Base-by-base conservation (phyloP, 1,140 invertebrate species). In the Drosophila erecta region DNA sequence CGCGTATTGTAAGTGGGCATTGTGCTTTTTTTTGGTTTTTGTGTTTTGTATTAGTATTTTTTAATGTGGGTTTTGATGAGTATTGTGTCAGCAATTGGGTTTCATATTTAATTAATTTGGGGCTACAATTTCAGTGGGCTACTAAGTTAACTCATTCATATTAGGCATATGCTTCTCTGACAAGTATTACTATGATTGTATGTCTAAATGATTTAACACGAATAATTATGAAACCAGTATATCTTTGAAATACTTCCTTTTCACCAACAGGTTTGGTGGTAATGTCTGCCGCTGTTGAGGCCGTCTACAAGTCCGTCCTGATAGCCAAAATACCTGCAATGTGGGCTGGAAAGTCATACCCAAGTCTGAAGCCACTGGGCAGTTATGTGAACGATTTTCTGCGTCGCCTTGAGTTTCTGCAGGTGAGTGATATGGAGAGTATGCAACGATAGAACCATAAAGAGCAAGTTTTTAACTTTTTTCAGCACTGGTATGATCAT, bases 301-400 rank as follows among this genome's bases (percentile, higher is more conserved):
- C 97, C 91, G 96, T 99, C 4, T 94, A 96, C 33, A 94, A 95
- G 12, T 96, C 96, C 58, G 96, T 99, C 73, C 93, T 97, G 46
- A 96, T 95, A 46, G 96, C 96, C 5, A 96, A 95, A 93, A 97
- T 98, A 67, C 97, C 98, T 1, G 92, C 92, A 14, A 93, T 96
- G 78, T 99, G 98, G 98, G 95, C 95, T 54, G 94, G 94, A 76
- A 95, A 95, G 79, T 98, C 98, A 4, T 99, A 99, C 93, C 98
- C 98, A 5, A 98, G 97, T 5, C 92, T 99, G 4, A 99, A 99
- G 91, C 96, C 98, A 1, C 93, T 99, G 15, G 97, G 97, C 40
- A 96, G 96, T 86, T 99, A 99, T 90, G 94, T 99, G 37, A 95
- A 94, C 70, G 98, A 99, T 93, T 96, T 99, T 78, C 80, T 98